A percentile compares a stretch with the other conserved stretches of the same genome.
phyloP scores from a whole-genome alignment of 37 sponge, comb jelly and placozoan genomes.

The Crambe crambe region DNA sequence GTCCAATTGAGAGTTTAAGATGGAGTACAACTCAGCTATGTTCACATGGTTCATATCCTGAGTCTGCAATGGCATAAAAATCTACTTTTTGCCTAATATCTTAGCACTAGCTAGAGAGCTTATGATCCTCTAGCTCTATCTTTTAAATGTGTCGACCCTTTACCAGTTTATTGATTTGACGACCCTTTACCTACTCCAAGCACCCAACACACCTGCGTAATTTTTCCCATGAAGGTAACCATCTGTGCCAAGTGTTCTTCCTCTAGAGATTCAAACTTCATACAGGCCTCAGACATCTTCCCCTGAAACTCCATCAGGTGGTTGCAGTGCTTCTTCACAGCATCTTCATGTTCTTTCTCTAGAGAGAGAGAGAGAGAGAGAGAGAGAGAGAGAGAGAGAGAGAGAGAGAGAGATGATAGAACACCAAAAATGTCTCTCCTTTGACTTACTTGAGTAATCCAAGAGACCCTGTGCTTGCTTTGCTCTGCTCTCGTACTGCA shows the following conservation, averaged over 20 bases:
- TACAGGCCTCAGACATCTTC: slow-evolving; percentile 47
- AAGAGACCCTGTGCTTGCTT: slow-evolving; percentile 26
- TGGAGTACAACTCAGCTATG: slow-evolving; percentile 1
- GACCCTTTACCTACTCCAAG: not conserved
- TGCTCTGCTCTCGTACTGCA: slow-evolving; percentile 31
- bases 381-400: not conserved
- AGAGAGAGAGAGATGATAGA: not conserved
- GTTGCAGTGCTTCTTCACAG: slow-evolving; percentile 21
- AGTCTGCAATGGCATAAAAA: slow-evolving; percentile 25
- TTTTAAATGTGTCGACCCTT: too few species aligned
- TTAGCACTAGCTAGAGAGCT: too few species aligned
- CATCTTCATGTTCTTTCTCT: slow-evolving; percentile 38
- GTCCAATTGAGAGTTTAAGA: slow-evolving; percentile 32
- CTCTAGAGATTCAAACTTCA: slow-evolving; percentile 65
- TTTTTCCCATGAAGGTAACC: slow-evolving; percentile 43
- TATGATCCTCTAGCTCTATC: not conserved
- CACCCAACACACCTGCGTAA: slow-evolving; percentile 11
- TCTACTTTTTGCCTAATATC: too few species aligned
- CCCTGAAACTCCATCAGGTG: slow-evolving; percentile 46
- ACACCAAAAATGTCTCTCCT: not conserved
- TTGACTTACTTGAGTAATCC: slow-evolving; percentile 32
- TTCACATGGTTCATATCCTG: slow-evolving; percentile 21
- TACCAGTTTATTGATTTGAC: too few species aligned
- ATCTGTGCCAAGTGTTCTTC: slow-evolving; percentile 67
- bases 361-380: not conserved